phyloP scores from a whole-genome alignment of 2,113 vertebrate species.

The Rhadina sibilatrix region DNA sequence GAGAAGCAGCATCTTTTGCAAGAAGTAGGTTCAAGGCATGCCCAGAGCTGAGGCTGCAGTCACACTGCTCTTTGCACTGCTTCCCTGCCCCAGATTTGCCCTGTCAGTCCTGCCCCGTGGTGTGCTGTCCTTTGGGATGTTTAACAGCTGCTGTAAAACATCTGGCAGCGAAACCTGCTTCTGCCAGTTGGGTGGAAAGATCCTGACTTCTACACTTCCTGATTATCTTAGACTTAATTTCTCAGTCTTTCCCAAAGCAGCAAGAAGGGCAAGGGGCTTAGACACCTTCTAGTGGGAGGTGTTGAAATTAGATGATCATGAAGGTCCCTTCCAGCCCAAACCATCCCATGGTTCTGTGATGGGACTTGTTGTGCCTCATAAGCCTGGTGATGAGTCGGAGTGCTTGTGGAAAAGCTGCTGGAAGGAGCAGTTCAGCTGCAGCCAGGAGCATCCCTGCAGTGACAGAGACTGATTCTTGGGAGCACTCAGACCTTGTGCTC shows the following conservation, averaged over 20 bases:
- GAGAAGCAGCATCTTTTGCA: not conserved
- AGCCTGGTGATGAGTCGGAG: not conserved
- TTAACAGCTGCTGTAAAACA: not conserved
- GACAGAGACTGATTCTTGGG: not conserved
- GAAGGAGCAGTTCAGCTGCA: not conserved
- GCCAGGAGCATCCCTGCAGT: not conserved
- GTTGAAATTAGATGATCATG: not conserved
- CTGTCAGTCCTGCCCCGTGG: not conserved
- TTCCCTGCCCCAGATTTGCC: not conserved
- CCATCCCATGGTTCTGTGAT: not conserved
- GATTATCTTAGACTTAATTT: not conserved
- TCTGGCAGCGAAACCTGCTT: accelerated
- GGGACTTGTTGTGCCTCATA: not conserved
- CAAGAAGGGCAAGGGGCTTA: not conserved
- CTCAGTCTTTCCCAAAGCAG: not conserved
- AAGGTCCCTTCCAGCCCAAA: not conserved
- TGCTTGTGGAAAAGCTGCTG: not conserved
- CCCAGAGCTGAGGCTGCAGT: not conserved
- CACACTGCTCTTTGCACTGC: accelerated
- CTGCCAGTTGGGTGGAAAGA: not conserved
- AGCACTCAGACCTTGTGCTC: not conserved
- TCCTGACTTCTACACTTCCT: not conserved
- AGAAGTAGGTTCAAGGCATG: not conserved
- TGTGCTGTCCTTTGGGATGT: not conserved
- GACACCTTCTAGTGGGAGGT: not conserved